phyloP scores from a whole-genome alignment of 30 jellyfish, hydroid and myxozoan species.

The Turritopsis rubra region DNA sequence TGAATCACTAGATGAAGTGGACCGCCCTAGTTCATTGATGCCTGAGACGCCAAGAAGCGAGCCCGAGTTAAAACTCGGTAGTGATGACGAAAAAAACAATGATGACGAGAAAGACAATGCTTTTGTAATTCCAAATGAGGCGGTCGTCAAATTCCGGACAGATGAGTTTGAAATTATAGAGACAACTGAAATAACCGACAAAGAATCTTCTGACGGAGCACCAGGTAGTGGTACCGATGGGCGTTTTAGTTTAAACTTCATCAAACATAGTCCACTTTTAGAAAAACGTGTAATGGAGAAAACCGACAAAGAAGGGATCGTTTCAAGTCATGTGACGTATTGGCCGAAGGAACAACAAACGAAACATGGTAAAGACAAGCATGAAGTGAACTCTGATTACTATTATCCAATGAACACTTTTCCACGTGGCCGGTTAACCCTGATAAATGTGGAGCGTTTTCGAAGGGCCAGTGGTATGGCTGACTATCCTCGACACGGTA shows the following conservation, averaged over 20 bases:
- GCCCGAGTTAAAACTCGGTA: neutral
- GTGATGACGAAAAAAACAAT: neutral
- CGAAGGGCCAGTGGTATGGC: conserved; percentile 30
- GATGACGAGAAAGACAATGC: neutral
- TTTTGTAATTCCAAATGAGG: neutral
- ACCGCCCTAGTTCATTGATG: conserved; percentile 2
- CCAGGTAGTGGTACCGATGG: neutral
- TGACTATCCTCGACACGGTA: conserved; percentile 43
- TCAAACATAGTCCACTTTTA: neutral
- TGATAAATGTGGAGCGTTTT: conserved; percentile 25
- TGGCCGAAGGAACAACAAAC: conserved; percentile 25
- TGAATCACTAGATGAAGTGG: conserved; percentile 1
- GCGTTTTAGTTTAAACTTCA: neutral
- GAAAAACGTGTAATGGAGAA: conserved; percentile 18
- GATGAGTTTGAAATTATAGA: conserved; percentile 1
- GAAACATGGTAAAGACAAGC: neutral
- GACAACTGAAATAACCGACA: neutral
- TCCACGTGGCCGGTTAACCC: conserved; percentile 35
- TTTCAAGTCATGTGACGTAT: conserved; percentile 14
- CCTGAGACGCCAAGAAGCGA: neutral
- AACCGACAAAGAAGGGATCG: conserved; percentile 26
- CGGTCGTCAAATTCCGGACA: neutral
- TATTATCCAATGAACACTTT: conserved; percentile 31
- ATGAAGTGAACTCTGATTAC: conserved; percentile 23
- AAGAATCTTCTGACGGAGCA: conserved; percentile 7